Percentiles rank a stretch among this genome's conserved stretches.
Conservation (phyloP, 2,113 vertebrate genomes). For the Eudyptes chrysolophus region DNA sequence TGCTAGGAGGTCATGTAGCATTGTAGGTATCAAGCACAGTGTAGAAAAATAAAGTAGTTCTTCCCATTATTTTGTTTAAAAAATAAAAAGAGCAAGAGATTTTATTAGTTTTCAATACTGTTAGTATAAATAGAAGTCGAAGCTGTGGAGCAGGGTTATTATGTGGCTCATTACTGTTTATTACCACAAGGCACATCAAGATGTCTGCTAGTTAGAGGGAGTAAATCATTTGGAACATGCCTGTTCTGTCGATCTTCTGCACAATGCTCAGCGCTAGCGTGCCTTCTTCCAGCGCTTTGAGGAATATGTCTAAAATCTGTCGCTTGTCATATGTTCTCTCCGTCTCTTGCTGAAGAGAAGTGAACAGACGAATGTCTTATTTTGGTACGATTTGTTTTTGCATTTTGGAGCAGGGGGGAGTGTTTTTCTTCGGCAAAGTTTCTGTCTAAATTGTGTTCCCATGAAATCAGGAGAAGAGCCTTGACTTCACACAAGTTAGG, state of each 20-base stretch:
- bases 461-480: neutral
- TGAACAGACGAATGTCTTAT: conserved; percentile 33
- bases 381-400: conserved; percentile 19
- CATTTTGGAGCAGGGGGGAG: neutral
- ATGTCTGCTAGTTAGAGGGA: neutral
- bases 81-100: neutral
- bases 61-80: neutral
- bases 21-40: neutral
- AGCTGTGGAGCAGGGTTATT: neutral
- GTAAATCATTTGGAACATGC: neutral
- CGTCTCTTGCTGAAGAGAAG: neutral
- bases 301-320: conserved; percentile 6
- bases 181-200: neutral
- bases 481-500: neutral
- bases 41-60: neutral
- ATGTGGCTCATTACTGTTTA: neutral
- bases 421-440: neutral
- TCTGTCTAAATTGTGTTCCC: neutral
- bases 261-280: neutral
- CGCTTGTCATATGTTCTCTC: conserved; percentile 4
- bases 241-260: neutral
- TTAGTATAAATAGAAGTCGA: neutral
- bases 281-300: neutral
- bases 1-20: neutral
- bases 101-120: neutral